These are phyloP conservation scores for Sebastes diaconus DNA, from an alignment of 2,797 vertebrate species.

Conservation along the genomic window DNA sequence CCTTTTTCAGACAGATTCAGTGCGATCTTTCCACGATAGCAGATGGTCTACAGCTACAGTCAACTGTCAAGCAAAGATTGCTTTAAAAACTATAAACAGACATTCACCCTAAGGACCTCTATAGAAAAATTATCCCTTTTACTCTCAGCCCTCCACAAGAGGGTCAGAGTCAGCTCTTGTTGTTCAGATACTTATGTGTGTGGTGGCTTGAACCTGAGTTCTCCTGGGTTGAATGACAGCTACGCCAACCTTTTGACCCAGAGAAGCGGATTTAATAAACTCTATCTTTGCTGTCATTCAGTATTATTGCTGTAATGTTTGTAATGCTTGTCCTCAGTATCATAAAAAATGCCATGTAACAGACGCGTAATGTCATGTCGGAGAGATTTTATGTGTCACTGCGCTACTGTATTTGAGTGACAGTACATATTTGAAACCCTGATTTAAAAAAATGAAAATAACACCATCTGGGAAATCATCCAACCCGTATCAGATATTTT, in stretches of 20 bases:
- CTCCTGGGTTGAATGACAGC: background rate
- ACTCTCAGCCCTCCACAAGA: background rate
- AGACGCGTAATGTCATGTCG: background rate
- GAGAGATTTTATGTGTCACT: background rate
- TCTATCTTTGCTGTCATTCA: background rate
- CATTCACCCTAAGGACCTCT: background rate
- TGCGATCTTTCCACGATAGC: accelerated
- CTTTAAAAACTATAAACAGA: background rate
- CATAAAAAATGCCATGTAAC: background rate
- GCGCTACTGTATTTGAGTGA: background rate
- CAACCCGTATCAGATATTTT: background rate
- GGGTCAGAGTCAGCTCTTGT: background rate
- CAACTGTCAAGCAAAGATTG: background rate
- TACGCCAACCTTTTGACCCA: background rate
- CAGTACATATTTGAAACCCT: background rate
- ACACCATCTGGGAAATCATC: constrained; percentile 16
- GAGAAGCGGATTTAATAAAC: constrained; percentile 11
- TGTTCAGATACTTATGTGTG: background rate
- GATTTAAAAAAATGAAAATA: background rate
- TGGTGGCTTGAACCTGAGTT: background rate
- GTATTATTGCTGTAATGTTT: background rate
- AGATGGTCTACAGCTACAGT: too few relatives aligned
- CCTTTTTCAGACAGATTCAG: too few relatives aligned
- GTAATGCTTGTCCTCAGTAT: background rate
- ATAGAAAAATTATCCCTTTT: accelerated